Evolutionary conservation across 2,113 vertebrate species (phyloP).

Genomic region (Hepsetus odoe): DNA sequence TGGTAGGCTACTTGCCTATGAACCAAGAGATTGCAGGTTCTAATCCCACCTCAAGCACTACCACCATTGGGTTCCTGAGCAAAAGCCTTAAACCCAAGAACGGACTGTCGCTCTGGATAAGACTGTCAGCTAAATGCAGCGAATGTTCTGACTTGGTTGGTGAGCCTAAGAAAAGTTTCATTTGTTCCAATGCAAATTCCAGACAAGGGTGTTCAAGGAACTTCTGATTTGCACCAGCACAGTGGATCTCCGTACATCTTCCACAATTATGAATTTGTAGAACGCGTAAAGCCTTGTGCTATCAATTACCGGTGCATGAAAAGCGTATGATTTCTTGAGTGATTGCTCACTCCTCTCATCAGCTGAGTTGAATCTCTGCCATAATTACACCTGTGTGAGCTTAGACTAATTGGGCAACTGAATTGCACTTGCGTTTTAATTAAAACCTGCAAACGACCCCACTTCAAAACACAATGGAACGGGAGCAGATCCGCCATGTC

Average conservation of each 20-base stretch:
- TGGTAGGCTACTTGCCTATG: too few species aligned
- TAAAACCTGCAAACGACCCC: conserved; percentile 17
- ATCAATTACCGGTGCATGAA: background rate
- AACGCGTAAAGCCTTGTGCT: conserved; percentile 7
- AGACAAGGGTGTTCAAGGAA: background rate
- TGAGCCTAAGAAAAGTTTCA: background rate
- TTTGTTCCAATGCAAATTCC: conserved; percentile 14
- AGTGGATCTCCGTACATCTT: background rate
- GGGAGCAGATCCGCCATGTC: conserved; percentile 18
- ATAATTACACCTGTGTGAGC: conserved; percentile 47
- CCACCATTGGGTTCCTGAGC: too few species aligned
- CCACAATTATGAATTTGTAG: conserved; percentile 24
- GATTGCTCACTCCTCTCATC: conserved; percentile 1
- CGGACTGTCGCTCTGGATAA: too few species aligned
- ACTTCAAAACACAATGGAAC: conserved; percentile 9
- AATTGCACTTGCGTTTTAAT: conserved; percentile 14
- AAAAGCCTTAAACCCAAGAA: too few species aligned
- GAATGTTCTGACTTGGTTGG: background rate
- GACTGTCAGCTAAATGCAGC: too few species aligned
- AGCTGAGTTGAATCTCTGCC: conserved; percentile 8
- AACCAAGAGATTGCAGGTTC: too few species aligned
- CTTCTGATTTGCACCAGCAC: background rate
- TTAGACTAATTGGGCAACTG: conserved; percentile 33
- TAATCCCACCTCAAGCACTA: too few species aligned
- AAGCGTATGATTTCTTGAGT: background rate